Percentiles rank a stretch among this genome's conserved stretches.
Conservation (phyloP, 1,140 invertebrate species). For the Cydia amplana region DNA sequence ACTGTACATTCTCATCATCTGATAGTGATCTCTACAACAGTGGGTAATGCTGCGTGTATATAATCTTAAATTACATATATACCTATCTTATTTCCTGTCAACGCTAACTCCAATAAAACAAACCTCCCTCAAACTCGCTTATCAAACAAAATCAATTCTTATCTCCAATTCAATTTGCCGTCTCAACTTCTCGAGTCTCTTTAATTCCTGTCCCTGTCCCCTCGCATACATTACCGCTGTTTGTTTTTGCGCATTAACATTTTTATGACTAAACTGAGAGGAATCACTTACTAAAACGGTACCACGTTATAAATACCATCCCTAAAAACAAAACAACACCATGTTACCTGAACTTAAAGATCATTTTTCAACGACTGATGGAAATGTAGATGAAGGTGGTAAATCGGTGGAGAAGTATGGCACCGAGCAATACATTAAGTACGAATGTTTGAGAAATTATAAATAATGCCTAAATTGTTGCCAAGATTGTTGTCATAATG, state of each 20-base stretch:
- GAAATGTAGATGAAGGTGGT: not conserved
- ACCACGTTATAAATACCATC: slow-evolving; percentile 33
- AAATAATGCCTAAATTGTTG: slow-evolving; percentile 31
- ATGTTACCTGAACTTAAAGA: slow-evolving; percentile 1
- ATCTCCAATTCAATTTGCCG: slow-evolving; percentile 30
- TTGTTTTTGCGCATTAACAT: slow-evolving; percentile 77
- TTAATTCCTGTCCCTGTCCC: slow-evolving; percentile 58
- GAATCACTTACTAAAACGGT: slow-evolving; percentile 59
- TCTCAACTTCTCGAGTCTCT: slow-evolving; percentile 35
- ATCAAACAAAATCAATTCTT: slow-evolving; percentile 30
- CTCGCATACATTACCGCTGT: slow-evolving; percentile 73
- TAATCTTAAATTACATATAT: too few species aligned
- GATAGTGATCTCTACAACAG: too few species aligned
- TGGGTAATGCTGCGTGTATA: too few species aligned
- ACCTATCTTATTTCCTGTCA: not conserved
- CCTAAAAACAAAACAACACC: not conserved
- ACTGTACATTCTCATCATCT: too few species aligned
- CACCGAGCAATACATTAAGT: slow-evolving; percentile 28
- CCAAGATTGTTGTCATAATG: slow-evolving; percentile 31
- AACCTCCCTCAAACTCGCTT: slow-evolving; percentile 18
- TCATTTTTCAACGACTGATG: not conserved
- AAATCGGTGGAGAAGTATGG: slow-evolving; percentile 6
- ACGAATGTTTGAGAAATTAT: slow-evolving; percentile 35
- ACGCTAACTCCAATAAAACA: not conserved
- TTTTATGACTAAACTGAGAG: slow-evolving; percentile 74